These are phyloP conservation scores for Ennomos fuscantarius DNA, from an alignment of 2,888 invertebrate species.

Conservation along the genomic window DNA sequence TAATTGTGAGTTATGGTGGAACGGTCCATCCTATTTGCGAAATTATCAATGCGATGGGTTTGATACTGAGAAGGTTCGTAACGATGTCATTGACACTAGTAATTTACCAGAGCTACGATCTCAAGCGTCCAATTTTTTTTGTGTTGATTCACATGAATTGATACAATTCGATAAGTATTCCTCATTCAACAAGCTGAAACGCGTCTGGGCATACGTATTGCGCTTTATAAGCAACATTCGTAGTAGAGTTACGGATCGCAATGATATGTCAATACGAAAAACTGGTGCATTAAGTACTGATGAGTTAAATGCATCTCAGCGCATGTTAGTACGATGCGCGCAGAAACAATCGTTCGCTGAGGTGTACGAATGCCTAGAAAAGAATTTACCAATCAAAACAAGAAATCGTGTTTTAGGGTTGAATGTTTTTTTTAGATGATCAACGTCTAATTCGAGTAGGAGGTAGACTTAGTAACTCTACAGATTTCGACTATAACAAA, in stretches of 20 bases:
- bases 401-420: not conserved
- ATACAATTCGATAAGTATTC: constrained; percentile 21
- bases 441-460: constrained; percentile 19
- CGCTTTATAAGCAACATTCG: constrained; percentile 19
- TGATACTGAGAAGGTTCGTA: not conserved
- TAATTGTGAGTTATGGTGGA: constrained; percentile 16
- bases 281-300: constrained; percentile 9
- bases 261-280: constrained; percentile 2
- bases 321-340: not conserved
- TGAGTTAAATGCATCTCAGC: constrained; percentile 10
- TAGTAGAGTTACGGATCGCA: not conserved
- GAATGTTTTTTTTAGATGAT: constrained; percentile 19
- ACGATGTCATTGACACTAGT: not conserved
- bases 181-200: constrained; percentile 9
- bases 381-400: not conserved
- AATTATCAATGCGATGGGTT: not conserved
- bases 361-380: too few relatives aligned
- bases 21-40: constrained; percentile 15
- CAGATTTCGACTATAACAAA: constrained; percentile 20
- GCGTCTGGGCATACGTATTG: constrained; percentile 5
- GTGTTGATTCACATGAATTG: not conserved
- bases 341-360: constrained; percentile 5
- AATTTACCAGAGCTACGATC: not conserved
- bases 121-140: not conserved
- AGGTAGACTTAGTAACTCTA: constrained; percentile 15